phyloP scores from a whole-genome alignment of 2,113 vertebrate species.

The Mormoops blainvillei region DNA sequence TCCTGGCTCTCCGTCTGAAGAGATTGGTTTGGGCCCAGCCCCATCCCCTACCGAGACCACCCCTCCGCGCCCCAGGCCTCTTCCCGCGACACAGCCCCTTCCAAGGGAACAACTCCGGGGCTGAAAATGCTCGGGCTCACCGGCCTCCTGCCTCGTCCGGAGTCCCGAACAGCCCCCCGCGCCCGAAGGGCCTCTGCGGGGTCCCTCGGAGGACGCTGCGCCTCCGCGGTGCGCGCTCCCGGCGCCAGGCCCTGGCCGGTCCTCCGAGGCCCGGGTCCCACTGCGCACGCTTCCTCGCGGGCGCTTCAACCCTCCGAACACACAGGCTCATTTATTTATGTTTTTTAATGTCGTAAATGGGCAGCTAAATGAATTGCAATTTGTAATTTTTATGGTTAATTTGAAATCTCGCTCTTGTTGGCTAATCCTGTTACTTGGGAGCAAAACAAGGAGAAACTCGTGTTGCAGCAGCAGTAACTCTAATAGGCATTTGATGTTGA shows the following conservation, averaged over 20 bases:
- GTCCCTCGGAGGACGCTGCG: accelerated
- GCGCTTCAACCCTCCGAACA: neutral
- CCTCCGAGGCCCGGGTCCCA: accelerated
- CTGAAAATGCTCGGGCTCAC: neutral
- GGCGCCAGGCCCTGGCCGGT: accelerated
- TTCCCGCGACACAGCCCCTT: neutral
- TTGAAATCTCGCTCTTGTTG: conserved; percentile 75
- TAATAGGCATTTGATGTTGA: conserved; percentile 76
- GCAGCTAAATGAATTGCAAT: conserved; percentile 72
- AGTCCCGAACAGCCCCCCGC: accelerated
- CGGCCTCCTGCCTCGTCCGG: neutral
- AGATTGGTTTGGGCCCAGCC: accelerated
- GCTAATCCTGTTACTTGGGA: conserved; percentile 79
- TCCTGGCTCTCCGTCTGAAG: accelerated
- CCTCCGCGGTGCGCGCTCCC: accelerated
- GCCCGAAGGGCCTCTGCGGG: neutral
- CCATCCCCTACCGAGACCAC: too few species aligned
- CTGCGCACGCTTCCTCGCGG: neutral
- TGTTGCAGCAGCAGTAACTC: conserved; percentile 51
- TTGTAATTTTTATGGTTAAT: conserved; percentile 74
- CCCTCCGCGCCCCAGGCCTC: neutral
- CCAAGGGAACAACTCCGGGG: accelerated
- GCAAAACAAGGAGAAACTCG: conserved; percentile 70
- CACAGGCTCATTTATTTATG: conserved; percentile 35
- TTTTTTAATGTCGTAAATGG: conserved; percentile 46